Percentiles rank a stretch among this genome's conserved stretches.
Evolutionary conservation across 1,140 invertebrate species (phyloP).

Genomic region (Philaenus spumarius): DNA sequence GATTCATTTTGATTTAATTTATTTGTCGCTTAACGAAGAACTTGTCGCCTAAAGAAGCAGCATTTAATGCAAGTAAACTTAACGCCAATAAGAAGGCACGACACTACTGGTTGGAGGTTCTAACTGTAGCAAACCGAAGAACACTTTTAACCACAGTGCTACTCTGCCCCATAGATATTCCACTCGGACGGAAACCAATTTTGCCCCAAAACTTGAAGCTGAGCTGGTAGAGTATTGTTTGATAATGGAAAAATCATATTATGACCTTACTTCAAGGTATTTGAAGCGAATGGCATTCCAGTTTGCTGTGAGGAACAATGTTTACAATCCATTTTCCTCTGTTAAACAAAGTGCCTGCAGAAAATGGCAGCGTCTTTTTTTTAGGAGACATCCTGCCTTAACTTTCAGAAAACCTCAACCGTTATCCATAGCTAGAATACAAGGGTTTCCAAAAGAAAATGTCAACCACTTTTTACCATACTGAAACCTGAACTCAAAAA

Average conservation of each 20-base stretch:
- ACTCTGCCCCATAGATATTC: too few species aligned
- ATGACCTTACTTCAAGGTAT: background rate
- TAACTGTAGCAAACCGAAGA: too few species aligned
- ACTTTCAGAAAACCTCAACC: background rate
- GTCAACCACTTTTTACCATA: slow-evolving; percentile 9
- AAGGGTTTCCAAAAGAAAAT: background rate
- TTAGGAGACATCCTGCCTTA: background rate
- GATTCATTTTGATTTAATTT: too few species aligned
- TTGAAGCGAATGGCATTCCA: background rate
- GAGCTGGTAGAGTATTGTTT: background rate
- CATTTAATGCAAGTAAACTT: too few species aligned
- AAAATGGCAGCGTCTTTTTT: too few species aligned
- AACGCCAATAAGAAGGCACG: too few species aligned
- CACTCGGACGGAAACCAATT: background rate
- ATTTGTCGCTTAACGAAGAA: too few species aligned
- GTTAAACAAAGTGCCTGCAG: background rate
- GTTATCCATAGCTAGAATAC: background rate
- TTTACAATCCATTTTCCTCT: background rate
- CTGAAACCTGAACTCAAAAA: slow-evolving; percentile 10
- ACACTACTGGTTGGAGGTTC: too few species aligned
- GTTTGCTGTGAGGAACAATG: background rate
- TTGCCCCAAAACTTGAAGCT: background rate
- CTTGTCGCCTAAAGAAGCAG: too few species aligned
- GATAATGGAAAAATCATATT: background rate
- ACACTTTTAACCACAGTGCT: too few species aligned